A percentile compares a stretch with the other conserved stretches of the same genome.
These are phyloP conservation scores for Hylyphantes graminicola DNA, from an alignment of 1,140 invertebrate species.

Conservation along the genomic window DNA sequence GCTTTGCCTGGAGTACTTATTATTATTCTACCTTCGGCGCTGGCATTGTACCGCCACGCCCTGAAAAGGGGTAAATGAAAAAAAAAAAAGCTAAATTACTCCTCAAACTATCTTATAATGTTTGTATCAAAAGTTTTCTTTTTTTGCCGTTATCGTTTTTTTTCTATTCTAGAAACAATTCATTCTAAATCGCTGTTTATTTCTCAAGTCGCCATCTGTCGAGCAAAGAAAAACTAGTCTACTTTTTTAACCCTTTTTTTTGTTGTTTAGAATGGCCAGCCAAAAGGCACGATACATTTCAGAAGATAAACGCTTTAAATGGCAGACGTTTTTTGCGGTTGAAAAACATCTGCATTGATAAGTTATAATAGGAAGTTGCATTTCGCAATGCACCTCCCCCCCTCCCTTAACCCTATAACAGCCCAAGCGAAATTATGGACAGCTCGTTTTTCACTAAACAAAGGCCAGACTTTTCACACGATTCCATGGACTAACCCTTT, in stretches of 20 bases:
- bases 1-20: conserved; percentile 16
- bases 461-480: conserved; percentile 21
- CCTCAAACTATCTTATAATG: conserved; percentile 49
- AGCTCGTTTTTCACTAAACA: conserved; percentile 23
- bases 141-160: conserved; percentile 9
- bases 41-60: conserved; percentile 31
- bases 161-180: conserved; percentile 33
- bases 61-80: background rate
- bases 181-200: conserved; percentile 48
- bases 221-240: conserved; percentile 31
- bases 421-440: background rate
- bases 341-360: conserved; percentile 51
- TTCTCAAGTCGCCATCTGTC: conserved; percentile 45
- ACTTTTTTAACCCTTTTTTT: conserved; percentile 2
- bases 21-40: conserved; percentile 46
- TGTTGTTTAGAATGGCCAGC: conserved; percentile 29
- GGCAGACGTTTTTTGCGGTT: background rate
- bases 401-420: background rate
- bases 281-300: conserved; percentile 51
- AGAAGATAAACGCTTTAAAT: conserved; percentile 43
- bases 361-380: conserved; percentile 39
- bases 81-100: conserved; percentile 58
- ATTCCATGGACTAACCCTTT: background rate
- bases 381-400: background rate
- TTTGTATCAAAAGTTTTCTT: conserved; percentile 50